These are phyloP conservation scores for Hoplias malabaricus DNA, from an alignment of 2,113 vertebrate genomes.

Conservation along the genomic window DNA sequence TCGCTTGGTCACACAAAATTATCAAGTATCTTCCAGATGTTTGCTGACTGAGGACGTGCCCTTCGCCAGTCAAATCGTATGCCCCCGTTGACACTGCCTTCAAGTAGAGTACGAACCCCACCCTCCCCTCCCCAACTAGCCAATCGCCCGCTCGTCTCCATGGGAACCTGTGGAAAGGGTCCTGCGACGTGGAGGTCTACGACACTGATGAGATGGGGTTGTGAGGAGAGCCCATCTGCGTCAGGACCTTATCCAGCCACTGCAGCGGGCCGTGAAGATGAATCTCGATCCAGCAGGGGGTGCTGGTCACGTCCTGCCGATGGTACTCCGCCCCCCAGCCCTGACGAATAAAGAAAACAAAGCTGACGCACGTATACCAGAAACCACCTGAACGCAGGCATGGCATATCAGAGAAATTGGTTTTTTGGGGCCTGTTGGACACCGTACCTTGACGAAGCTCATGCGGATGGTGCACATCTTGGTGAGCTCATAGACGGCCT, in stretches of 20 bases:
- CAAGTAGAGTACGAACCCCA: conserved; percentile 76
- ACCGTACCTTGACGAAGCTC: conserved; percentile 95
- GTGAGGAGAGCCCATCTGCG: conserved; percentile 98
- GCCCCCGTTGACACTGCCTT: conserved; percentile 86
- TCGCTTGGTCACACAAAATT: conserved; percentile 85
- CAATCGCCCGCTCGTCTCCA: conserved; percentile 2
- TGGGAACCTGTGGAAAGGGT: conserved; percentile 10
- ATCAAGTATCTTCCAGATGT: conserved; percentile 93
- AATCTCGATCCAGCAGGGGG: conserved; percentile 99
- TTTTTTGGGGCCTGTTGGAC: no score
- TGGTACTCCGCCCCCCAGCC: conserved; percentile 99
- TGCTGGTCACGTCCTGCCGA: conserved; percentile 98
- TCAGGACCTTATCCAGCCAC: conserved; percentile 99
- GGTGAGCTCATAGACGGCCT: conserved; percentile 97
- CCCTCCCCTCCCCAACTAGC: neutral
- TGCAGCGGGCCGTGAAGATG: conserved; percentile 97
- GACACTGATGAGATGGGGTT: conserved; percentile 98
- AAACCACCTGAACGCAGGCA: neutral
- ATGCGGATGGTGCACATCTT: conserved; percentile 99
- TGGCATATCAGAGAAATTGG: no score
- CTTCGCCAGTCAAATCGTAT: conserved; percentile 64
- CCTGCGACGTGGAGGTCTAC: conserved; percentile 62
- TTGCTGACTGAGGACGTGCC: conserved; percentile 58
- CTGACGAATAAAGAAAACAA: conserved; percentile 66
- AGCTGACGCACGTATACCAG: neutral